Evolutionary conservation across 2,888 invertebrate species (phyloP).

Genomic region (Scaptomyza cyrtandrae): DNA sequence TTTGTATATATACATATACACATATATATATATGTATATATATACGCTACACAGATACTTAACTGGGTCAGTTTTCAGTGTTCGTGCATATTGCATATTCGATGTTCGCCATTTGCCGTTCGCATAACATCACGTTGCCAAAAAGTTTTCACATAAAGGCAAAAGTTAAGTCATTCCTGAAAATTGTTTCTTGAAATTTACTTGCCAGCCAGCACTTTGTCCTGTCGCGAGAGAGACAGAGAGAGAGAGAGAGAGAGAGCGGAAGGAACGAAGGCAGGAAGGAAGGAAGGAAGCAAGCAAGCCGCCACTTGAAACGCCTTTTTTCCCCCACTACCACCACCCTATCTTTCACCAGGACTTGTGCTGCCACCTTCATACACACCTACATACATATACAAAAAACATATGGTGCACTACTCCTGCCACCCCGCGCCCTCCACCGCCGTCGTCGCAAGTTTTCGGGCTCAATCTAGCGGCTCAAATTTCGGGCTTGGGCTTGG

Average conservation of each 20-base stretch:
- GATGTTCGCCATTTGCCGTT: constrained; percentile 40
- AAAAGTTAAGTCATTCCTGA: constrained; percentile 79
- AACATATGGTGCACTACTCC: constrained; percentile 1
- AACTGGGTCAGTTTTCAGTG: background rate
- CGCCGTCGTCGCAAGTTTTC: constrained; percentile 6
- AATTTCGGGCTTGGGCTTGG: background rate
- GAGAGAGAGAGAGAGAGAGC: background rate
- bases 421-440: background rate
- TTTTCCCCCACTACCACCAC: too few species aligned
- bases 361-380: constrained; percentile 3
- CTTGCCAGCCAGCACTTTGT: constrained; percentile 67
- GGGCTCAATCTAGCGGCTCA: constrained; percentile 18
- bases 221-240: background rate
- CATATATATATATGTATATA: background rate
- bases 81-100: constrained; percentile 47
- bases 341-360: background rate
- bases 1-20: background rate
- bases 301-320: constrained; percentile 3
- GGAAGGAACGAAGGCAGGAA: background rate
- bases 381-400: background rate
- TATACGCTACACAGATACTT: background rate
- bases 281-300: constrained; percentile 7
- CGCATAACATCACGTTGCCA: constrained; percentile 74
- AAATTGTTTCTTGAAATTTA: constrained; percentile 78
- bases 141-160: constrained; percentile 79